These are phyloP conservation scores for Gymnothorax reevesii DNA, from an alignment of 2,797 vertebrate genomes.

Conservation along the genomic window DNA sequence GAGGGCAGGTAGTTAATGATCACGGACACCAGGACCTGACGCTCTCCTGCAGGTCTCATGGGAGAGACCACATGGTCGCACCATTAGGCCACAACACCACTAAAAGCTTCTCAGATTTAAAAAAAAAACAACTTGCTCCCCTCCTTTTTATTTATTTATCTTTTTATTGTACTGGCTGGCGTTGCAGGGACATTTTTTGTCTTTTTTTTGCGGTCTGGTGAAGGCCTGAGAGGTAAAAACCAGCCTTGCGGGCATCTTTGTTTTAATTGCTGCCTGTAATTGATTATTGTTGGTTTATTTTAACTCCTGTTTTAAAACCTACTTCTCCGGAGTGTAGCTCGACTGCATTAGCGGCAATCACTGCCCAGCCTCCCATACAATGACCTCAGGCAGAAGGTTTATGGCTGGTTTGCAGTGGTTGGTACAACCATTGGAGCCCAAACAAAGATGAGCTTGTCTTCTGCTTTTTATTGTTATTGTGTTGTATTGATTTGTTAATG, in stretches of 20 bases:
- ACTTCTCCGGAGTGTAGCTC: background rate
- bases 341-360: slow-evolving; percentile 18
- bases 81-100: slow-evolving; percentile 13
- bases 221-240: slow-evolving; percentile 19
- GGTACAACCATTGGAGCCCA: slow-evolving; percentile 11
- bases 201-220: slow-evolving; percentile 1
- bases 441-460: slow-evolving; percentile 20
- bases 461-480: slow-evolving; percentile 21
- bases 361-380: slow-evolving; percentile 22
- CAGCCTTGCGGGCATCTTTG: background rate
- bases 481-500: slow-evolving; percentile 23
- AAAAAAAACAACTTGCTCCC: background rate
- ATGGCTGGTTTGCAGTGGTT: slow-evolving; percentile 15
- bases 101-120: slow-evolving; percentile 16
- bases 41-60: slow-evolving; percentile 70
- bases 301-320: slow-evolving; percentile 16
- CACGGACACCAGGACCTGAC: slow-evolving; percentile 75
- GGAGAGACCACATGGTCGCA: background rate
- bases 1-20: slow-evolving; percentile 77
- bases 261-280: slow-evolving; percentile 24
- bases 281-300: slow-evolving; percentile 31
- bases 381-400: slow-evolving; percentile 4
- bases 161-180: background rate
- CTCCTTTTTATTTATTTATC: slow-evolving; percentile 20
- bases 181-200: slow-evolving; percentile 10